phyloP scores from a whole-genome alignment of 2,888 invertebrate genomes.

The Aspidiotus rigidus region DNA sequence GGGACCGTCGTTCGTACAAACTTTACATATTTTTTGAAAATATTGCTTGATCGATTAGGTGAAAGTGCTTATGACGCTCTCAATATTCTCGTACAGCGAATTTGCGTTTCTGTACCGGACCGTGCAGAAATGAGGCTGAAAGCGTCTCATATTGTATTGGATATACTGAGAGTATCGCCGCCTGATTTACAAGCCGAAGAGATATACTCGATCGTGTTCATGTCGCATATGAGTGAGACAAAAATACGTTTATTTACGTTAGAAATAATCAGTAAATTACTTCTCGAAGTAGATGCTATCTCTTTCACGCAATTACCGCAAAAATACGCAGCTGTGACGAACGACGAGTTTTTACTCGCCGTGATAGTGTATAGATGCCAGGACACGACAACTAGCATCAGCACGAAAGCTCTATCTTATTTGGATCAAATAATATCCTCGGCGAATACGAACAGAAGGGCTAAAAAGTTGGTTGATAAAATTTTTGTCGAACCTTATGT shows the following conservation, averaged over 20 bases:
- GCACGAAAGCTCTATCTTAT: constrained; percentile 24
- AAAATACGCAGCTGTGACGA: constrained; percentile 21
- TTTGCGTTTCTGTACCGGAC: constrained; percentile 25
- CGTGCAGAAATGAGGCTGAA: constrained; percentile 21
- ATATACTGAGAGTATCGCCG: constrained; percentile 24
- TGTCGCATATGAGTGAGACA: constrained; percentile 18
- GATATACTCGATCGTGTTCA: constrained; percentile 24
- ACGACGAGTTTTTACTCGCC: constrained; percentile 20
- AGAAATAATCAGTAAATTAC: constrained; percentile 21
- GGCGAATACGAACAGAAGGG: constrained; percentile 2
- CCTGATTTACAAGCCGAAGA: constrained; percentile 23
- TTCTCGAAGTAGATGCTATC: constrained; percentile 17
- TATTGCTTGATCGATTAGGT: constrained; percentile 9
- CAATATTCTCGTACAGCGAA: constrained; percentile 17
- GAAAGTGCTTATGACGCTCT: constrained; percentile 20
- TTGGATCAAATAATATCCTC: constrained; percentile 21
- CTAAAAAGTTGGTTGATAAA: constrained; percentile 15
- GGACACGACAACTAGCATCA: constrained; percentile 14
- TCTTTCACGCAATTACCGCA: constrained; percentile 11
- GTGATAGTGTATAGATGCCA: constrained; percentile 23
- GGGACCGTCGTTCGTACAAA: constrained; percentile 3
- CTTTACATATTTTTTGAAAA: constrained; percentile 17
- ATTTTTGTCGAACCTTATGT: constrained; percentile 17
- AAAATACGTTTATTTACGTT: constrained; percentile 25
- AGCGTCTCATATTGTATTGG: constrained; percentile 11